These are phyloP conservation scores for Cottus gobio DNA, from an alignment of 2,113 vertebrate genomes.

Conservation along the genomic window DNA sequence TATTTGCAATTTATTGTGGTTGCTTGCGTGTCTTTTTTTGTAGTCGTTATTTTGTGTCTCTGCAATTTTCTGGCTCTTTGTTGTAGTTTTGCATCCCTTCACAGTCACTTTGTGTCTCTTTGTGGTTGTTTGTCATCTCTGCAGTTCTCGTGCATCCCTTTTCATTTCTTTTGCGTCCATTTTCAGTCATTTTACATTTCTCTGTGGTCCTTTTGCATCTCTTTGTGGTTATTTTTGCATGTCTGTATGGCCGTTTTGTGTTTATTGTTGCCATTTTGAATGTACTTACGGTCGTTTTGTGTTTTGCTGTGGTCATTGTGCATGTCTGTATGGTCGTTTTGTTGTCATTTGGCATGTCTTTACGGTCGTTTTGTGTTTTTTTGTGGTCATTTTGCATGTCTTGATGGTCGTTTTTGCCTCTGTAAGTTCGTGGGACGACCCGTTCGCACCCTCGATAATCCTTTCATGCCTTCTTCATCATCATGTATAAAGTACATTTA, in stretches of 20 bases:
- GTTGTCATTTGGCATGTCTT: background rate
- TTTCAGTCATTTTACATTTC: background rate
- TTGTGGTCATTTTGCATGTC: background rate
- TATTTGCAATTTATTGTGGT: background rate
- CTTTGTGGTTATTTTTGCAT: background rate
- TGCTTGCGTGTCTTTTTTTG: background rate
- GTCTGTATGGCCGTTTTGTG: background rate
- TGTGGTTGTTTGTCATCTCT: background rate
- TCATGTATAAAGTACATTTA: conserved; percentile 33
- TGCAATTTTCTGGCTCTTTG: too few relatives aligned
- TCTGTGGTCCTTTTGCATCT: background rate
- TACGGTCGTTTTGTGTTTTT: background rate
- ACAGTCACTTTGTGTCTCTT: background rate
- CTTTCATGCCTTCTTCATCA: conserved; percentile 25
- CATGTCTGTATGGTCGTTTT: background rate
- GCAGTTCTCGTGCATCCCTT: background rate
- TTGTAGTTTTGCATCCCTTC: background rate
- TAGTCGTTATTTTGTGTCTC: too few relatives aligned
- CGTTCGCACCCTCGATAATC: background rate
- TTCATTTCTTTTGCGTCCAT: too few relatives aligned
- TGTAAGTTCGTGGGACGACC: background rate
- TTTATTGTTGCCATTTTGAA: background rate
- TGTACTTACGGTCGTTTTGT: background rate
- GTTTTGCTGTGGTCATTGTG: background rate
- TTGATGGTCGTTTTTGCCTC: background rate